phyloP scores from a whole-genome alignment of 2,113 vertebrate species.

The Podiceps cristatus region DNA sequence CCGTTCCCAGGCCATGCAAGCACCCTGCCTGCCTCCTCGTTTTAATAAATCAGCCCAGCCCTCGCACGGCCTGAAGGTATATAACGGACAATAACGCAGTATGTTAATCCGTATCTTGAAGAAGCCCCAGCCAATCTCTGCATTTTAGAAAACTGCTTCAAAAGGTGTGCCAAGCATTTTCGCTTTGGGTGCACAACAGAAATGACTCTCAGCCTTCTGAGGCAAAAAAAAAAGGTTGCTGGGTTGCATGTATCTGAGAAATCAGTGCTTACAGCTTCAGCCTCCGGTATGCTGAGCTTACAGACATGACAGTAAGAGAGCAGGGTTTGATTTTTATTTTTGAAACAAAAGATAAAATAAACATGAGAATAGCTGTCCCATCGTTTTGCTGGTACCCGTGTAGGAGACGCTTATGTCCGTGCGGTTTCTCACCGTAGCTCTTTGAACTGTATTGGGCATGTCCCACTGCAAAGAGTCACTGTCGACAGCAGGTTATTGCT shows the following conservation, averaged over 20 bases:
- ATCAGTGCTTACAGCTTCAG: not conserved
- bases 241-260: not conserved
- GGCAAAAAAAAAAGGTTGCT: not conserved
- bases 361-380: not conserved
- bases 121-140: not conserved
- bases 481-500: not conserved
- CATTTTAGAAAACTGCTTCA: not conserved
- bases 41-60: not conserved
- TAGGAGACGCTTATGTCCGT: rapidly evolving
- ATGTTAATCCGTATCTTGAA: not conserved
- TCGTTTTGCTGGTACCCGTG: rapidly evolving
- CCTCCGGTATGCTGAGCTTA: not conserved
- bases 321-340: not conserved
- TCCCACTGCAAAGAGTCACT: not conserved
- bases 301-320: not conserved
- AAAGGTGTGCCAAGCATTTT: not conserved
- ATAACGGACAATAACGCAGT: rapidly evolving
- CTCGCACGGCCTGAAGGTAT: not conserved
- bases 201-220: not conserved
- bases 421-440: not conserved
- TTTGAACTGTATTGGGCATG: rapidly evolving
- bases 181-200: rapidly evolving
- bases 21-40: not conserved
- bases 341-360: not conserved
- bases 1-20: not conserved